Percentiles rank a stretch among this genome's conserved stretches.
phyloP scores from a whole-genome alignment of 2,797 vertebrate genomes.

The Todus mexicanus region DNA sequence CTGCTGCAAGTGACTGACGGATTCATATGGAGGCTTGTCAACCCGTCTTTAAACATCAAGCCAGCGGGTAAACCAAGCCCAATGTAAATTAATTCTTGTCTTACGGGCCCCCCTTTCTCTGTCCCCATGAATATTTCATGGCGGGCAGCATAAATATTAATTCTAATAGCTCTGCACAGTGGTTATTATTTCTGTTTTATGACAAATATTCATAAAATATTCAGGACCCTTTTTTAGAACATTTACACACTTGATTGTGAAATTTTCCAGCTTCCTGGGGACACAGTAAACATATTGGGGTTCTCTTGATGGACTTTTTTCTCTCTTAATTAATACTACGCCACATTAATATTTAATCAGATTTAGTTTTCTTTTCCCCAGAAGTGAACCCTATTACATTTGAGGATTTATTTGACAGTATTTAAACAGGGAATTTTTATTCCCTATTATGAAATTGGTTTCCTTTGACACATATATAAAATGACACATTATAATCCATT shows the following conservation, averaged over 20 bases:
- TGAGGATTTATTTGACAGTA: constrained; percentile 61
- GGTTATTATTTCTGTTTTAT: constrained; percentile 97
- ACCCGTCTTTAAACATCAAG: constrained; percentile 82
- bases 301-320: constrained; percentile 76
- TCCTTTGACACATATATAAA: constrained; percentile 46
- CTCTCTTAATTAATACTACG: constrained; percentile 75
- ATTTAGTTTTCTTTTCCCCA: constrained; percentile 64
- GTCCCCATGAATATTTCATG: constrained; percentile 99
- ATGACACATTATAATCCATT: constrained; percentile 44
- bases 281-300: constrained; percentile 79
- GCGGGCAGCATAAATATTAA: constrained; percentile 97
- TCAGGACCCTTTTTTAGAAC: constrained; percentile 87
- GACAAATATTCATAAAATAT: constrained; percentile 97
- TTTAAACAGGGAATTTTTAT: constrained; percentile 70
- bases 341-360: constrained; percentile 75
- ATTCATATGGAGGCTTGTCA: constrained; percentile 79
- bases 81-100: constrained; percentile 84
- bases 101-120: constrained; percentile 76
- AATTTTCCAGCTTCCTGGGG: constrained; percentile 74
- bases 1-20: constrained; percentile 79
- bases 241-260: constrained; percentile 84
- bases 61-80: constrained; percentile 82
- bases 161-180: constrained; percentile 96
- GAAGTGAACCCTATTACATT: constrained; percentile 60
- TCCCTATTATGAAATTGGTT: constrained; percentile 46